Conservation (phyloP, 2,888 invertebrate genomes). For the Caenorhabditis auriculariae region DNA sequence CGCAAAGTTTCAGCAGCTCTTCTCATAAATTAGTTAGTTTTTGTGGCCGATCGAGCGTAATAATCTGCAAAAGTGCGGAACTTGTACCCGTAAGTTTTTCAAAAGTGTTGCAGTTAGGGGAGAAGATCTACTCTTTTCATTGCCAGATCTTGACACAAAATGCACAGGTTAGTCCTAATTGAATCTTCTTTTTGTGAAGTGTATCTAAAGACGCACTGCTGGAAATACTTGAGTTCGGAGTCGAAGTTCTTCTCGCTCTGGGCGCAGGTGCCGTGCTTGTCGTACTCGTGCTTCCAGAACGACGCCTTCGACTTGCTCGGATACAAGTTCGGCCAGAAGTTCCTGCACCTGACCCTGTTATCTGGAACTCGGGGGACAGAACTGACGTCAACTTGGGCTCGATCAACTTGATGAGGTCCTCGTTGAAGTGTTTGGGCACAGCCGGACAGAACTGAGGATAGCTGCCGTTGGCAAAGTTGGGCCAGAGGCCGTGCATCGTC, state of each 20-base stretch:
- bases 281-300: conserved; percentile 51
- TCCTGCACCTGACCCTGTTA: conserved; percentile 4
- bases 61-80: too few species aligned
- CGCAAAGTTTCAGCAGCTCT: too few species aligned
- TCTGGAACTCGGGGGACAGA: neutral
- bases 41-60: too few species aligned
- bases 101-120: too few species aligned
- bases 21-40: too few species aligned
- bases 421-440: conserved; percentile 29
- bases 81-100: too few species aligned
- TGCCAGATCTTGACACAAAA: neutral
- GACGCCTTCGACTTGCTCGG: conserved; percentile 21
- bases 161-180: neutral
- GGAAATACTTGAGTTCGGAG: conserved; percentile 36
- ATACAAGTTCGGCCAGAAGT: conserved; percentile 40
- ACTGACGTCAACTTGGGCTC: conserved; percentile 18
- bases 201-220: conserved; percentile 22
- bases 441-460: conserved; percentile 41
- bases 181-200: neutral
- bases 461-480: conserved; percentile 32
- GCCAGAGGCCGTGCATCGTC: conserved; percentile 49
- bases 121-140: neutral
- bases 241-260: conserved; percentile 22
- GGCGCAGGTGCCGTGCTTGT: conserved; percentile 48
- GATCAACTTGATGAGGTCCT: conserved; percentile 26